Conservation (phyloP, 2,113 vertebrate genomes). For the Myxocyprinus asiaticus region DNA sequence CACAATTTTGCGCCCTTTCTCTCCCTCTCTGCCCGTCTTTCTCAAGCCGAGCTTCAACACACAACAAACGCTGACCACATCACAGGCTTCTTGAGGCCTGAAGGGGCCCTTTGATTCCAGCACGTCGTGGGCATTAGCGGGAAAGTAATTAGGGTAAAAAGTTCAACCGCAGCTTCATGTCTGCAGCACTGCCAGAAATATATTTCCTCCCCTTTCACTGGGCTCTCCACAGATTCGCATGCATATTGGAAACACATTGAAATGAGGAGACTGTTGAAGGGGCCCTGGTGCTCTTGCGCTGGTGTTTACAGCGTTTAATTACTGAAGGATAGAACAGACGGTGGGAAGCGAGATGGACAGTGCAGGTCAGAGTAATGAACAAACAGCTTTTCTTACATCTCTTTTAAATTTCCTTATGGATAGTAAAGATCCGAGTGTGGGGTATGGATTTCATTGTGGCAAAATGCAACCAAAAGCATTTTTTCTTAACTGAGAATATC, state of each 20-base stretch:
- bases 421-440: no score
- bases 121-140: constrained; percentile 89
- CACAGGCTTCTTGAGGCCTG: constrained; percentile 85
- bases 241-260: constrained; percentile 86
- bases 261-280: constrained; percentile 61
- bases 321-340: constrained; percentile 27
- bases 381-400: constrained; percentile 1
- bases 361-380: not conserved
- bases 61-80: constrained; percentile 93
- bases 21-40: constrained; percentile 50
- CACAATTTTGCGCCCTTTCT: constrained; percentile 73
- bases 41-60: constrained; percentile 75
- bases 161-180: constrained; percentile 88
- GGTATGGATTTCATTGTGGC: not conserved
- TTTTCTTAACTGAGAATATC: no score
- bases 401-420: no score
- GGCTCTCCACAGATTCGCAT: constrained; percentile 61
- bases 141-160: constrained; percentile 98
- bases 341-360: not conserved
- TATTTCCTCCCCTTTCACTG: constrained; percentile 82
- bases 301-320: constrained; percentile 76
- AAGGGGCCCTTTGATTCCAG: constrained; percentile 89
- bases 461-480: not conserved
- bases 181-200: constrained; percentile 86
- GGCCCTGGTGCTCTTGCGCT: constrained; percentile 74